Conservation (phyloP, 2,888 invertebrate genomes). For the Sipha maydis region DNA sequence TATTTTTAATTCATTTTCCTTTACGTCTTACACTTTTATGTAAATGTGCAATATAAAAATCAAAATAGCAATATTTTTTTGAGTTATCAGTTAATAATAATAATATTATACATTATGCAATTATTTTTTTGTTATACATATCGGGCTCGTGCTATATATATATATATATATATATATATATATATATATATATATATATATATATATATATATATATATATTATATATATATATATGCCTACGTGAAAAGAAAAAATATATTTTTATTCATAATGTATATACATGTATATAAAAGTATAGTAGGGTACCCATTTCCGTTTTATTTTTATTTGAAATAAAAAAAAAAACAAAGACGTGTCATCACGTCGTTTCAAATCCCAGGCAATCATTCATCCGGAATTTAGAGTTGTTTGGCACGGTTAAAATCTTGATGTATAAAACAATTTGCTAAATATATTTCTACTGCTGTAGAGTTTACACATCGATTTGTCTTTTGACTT, state of each 20-base stretch:
- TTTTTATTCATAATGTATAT: not conserved
- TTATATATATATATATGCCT: too few species aligned
- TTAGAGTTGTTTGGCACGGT: not conserved
- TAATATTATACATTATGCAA: too few species aligned
- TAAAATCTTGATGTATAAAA: not conserved
- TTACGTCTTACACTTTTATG: too few species aligned
- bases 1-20: too few species aligned
- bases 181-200: too few species aligned
- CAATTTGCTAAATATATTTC: not conserved
- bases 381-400: slow-evolving; percentile 38
- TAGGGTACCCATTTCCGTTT: not conserved
- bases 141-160: not conserved
- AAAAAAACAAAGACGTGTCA: slow-evolving; percentile 21
- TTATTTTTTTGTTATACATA: too few species aligned
- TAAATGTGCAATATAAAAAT: too few species aligned
- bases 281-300: not conserved
- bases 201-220: too few species aligned
- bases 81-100: too few species aligned
- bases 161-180: too few species aligned
- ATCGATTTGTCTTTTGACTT: not conserved
- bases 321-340: not conserved
- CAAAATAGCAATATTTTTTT: too few species aligned
- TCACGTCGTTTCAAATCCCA: not conserved
- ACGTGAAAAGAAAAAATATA: not conserved
- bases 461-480: not conserved